Percentiles rank a stretch among this genome's conserved stretches.
phyloP scores from a whole-genome alignment of 2,888 invertebrate genomes.

The Diaperis boleti region DNA sequence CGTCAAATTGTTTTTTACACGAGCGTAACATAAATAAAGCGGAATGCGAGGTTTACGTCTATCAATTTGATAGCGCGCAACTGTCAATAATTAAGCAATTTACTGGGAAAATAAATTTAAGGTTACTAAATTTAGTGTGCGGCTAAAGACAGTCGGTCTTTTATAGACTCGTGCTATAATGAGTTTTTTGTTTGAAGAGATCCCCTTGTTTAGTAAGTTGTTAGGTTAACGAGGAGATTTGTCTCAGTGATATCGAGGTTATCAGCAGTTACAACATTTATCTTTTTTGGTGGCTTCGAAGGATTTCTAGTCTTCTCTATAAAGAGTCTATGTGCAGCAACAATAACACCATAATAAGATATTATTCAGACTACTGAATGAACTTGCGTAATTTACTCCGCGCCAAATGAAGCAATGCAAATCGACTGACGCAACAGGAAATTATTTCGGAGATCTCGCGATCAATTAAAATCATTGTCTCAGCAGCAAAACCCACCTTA shows the following conservation, averaged over 20 bases:
- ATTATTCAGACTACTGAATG: conserved; percentile 3
- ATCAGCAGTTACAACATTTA: conserved; percentile 29
- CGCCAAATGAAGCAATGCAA: conserved; percentile 6
- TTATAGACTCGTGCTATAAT: conserved; percentile 26
- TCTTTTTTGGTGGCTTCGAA: conserved; percentile 12
- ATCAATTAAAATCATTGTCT: conserved; percentile 13
- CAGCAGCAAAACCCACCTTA: neutral
- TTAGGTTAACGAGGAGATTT: conserved; percentile 39
- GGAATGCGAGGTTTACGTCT: too few species aligned
- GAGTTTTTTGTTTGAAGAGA: conserved; percentile 30
- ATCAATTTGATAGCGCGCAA: too few species aligned
- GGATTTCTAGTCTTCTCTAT: conserved; percentile 6
- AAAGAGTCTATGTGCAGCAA: too few species aligned
- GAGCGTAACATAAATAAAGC: neutral
- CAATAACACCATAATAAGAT: conserved; percentile 7
- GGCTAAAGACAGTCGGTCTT: neutral
- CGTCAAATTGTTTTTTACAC: conserved; percentile 1
- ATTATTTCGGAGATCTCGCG: neutral
- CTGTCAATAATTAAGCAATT: conserved; percentile 19
- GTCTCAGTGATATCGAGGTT: conserved; percentile 34
- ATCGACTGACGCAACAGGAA: conserved; percentile 1
- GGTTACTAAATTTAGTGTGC: conserved; percentile 6
- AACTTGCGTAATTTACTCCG: conserved; percentile 1
- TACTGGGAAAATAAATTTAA: conserved; percentile 12
- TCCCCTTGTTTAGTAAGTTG: conserved; percentile 34